Conservation (phyloP, 2,113 vertebrate genomes). For the Sinocyclocheilus rhinocerous region DNA sequence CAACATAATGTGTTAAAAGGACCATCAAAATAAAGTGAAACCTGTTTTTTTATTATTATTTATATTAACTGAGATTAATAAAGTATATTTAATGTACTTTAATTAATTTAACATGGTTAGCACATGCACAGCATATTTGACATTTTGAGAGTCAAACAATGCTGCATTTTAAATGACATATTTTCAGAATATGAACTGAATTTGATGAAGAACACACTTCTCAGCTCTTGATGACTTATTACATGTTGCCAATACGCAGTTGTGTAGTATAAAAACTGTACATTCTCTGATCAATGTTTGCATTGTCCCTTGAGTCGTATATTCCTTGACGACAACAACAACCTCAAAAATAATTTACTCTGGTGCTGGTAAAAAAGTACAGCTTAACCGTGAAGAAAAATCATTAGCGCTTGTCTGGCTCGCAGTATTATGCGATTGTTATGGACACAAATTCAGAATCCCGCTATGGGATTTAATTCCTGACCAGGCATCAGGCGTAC, state of each 20-base stretch:
- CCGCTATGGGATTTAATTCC: neutral
- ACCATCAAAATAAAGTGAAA: no score
- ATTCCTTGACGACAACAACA: neutral
- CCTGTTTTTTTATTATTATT: no score
- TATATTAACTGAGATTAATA: no score
- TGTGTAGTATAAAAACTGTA: neutral
- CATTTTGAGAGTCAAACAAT: neutral
- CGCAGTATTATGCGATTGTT: neutral
- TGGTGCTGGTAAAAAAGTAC: neutral
- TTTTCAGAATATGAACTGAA: neutral
- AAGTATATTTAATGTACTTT: no score
- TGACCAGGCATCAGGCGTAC: no score
- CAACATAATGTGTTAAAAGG: no score
- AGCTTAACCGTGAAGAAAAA: neutral
- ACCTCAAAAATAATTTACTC: neutral
- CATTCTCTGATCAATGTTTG: neutral
- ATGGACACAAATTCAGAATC: neutral
- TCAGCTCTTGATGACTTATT: neutral
- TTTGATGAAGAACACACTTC: neutral
- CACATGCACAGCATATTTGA: neutral
- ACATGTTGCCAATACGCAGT: neutral
- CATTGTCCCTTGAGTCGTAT: neutral
- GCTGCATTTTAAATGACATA: neutral
- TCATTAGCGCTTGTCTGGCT: neutral
- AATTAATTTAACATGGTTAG: neutral